Evolutionary conservation across 2,113 vertebrate genomes (phyloP), one percentile per base, ranked within the genome.

Genomic region (Microtus montanus): DNA sequence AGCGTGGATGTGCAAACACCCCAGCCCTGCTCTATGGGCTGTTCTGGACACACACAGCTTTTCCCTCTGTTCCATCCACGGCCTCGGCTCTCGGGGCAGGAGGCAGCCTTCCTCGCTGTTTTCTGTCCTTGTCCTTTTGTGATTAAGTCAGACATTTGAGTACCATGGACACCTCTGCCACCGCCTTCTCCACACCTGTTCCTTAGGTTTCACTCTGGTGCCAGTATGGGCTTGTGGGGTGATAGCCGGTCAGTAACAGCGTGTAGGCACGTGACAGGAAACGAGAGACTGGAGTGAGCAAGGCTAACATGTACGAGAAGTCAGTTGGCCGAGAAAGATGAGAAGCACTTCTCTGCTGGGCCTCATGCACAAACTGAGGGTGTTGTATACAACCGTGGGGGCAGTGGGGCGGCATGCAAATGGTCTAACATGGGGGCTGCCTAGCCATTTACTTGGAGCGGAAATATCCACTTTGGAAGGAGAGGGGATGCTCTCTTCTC

Each of bases 1-100:
- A 52, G 2, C 33, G 28, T 22, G 7, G 0, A 5, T 20, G n/a
- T 20, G 5, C 19, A 5, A 49, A 14, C 4, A 3, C 6, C 49
- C 41, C 30, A 44, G 17, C 17, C 41, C 10, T 49, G 63, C 5
- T 49, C 22, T 49, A 8, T 68, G 61, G 30, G 44, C 58, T 73
- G 44, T 90, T 49, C 41, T 87, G 47, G 11, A 63, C 17, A 64
- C 10, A 68, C 3, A 17, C 9, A 4, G 1, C 9, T 38, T 64
- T 22, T 28, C 3, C 38, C 3, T 95, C 66, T 85, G 35, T 70
- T 70, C 84, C 4, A 47, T 63, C 20, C 54, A 20, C 3, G 70
- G 6, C 63, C 49, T 49, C 63, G 61, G 89, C 70, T 12, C 8
- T 17, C 19, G 58, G 20, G 14, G 33, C 74, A 80, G 58, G 13